Percentiles rank a stretch among this genome's conserved stretches.
Evolutionary conservation across 2,113 vertebrate species (phyloP).

Genomic region (Eupsittula cactorum): DNA sequence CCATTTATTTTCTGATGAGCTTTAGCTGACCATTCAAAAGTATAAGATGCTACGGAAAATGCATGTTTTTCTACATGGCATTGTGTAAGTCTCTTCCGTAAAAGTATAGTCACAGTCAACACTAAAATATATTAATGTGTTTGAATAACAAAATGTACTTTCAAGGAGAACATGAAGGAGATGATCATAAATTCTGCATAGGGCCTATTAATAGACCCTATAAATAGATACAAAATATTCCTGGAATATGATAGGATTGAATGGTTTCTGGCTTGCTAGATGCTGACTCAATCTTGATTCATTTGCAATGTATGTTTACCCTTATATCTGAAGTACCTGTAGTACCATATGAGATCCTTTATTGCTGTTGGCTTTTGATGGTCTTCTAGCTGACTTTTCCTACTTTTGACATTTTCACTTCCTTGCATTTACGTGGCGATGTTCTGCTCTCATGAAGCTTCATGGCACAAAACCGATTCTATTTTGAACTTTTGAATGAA

Average conservation of each 20-base stretch:
- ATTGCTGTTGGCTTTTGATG: background rate
- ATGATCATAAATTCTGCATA: background rate
- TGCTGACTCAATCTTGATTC: background rate
- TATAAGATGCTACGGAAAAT: background rate
- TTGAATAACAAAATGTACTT: background rate
- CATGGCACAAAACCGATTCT: background rate
- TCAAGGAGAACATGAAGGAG: background rate
- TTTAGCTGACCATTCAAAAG: background rate
- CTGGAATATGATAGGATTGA: background rate
- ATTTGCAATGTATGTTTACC: background rate
- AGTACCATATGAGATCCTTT: background rate
- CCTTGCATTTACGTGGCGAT: background rate
- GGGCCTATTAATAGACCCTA: background rate
- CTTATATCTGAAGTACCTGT: background rate
- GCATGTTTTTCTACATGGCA: background rate
- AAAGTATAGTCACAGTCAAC: background rate
- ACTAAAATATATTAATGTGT: background rate
- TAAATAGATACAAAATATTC: background rate
- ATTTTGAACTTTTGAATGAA: background rate
- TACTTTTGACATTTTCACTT: background rate
- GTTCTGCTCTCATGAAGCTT: background rate
- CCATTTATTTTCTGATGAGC: background rate
- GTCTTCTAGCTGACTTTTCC: background rate
- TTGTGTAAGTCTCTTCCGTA: background rate
- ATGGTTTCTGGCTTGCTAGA: background rate